Conservation (phyloP, 2,888 invertebrate genomes). For the Drosophila picticornis region DNA sequence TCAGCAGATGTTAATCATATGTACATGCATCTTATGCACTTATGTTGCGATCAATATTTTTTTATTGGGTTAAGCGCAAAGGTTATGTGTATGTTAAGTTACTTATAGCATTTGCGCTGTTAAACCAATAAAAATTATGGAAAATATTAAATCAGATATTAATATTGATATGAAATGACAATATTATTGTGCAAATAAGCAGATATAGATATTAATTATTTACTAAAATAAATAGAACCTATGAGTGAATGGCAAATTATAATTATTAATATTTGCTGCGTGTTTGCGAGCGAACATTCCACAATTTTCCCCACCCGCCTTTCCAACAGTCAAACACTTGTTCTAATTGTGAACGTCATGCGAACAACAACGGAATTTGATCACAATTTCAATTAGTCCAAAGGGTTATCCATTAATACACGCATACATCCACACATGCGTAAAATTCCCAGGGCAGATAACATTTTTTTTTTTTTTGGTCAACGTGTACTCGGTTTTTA, state of each 20-base stretch:
- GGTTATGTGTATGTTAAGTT: not conserved
- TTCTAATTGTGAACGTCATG: constrained; percentile 55
- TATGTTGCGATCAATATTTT: not conserved
- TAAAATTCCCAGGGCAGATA: constrained; percentile 2
- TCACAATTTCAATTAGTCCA: constrained; percentile 47
- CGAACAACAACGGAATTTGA: constrained; percentile 40
- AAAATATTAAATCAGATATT: not conserved
- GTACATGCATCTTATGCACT: too few species aligned
- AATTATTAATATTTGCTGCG: constrained; percentile 8
- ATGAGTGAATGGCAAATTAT: not conserved
- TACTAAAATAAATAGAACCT: not conserved
- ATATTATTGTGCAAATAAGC: not conserved
- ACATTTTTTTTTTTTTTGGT: not conserved
- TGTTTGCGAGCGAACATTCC: not conserved
- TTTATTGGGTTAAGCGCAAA: not conserved
- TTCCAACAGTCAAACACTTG: constrained; percentile 19
- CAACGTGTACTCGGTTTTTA: not conserved
- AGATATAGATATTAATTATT: not conserved
- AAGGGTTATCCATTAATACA: constrained; percentile 14
- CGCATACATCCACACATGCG: not conserved
- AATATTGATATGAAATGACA: not conserved
- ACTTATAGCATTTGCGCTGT: not conserved
- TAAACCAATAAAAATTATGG: not conserved
- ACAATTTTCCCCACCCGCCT: not conserved
- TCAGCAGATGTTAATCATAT: not conserved